Conservation (phyloP, 64 coral and sea anemone genomes). For the Montipora sp. region DNA sequence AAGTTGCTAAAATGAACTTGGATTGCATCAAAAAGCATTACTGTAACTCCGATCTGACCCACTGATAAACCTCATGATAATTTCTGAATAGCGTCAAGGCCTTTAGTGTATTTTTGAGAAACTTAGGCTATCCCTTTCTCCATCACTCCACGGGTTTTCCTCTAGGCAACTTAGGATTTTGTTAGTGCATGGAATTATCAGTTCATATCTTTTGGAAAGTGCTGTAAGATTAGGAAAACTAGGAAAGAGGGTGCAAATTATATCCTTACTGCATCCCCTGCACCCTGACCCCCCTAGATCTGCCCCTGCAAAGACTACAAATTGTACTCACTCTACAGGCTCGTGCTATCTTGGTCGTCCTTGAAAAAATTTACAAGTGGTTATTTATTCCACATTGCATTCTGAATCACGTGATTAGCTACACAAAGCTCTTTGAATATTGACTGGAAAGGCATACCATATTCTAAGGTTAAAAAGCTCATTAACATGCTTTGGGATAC, state of each 20-base stretch:
- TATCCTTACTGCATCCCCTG: neutral
- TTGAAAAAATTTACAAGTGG: too few species aligned
- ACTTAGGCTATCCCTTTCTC: conserved; percentile 49
- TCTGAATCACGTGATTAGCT: too few species aligned
- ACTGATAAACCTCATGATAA: conserved; percentile 72
- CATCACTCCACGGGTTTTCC: conserved; percentile 12
- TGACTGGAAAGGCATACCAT: too few species aligned
- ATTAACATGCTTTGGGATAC: too few species aligned
- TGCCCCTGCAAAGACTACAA: too few species aligned
- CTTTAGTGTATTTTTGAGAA: conserved; percentile 14
- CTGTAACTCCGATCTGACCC: conserved; percentile 33
- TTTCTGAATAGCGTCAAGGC: conserved; percentile 37
- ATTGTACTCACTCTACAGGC: too few species aligned
- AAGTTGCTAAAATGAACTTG: conserved; percentile 59
- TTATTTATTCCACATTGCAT: too few species aligned
- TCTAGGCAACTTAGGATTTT: conserved; percentile 10
- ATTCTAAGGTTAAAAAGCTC: too few species aligned
- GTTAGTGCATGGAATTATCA: neutral
- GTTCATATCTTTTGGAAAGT: neutral
- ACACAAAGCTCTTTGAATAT: too few species aligned
- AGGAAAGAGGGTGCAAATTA: neutral
- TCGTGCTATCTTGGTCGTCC: too few species aligned
- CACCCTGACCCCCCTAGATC: too few species aligned
- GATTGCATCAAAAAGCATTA: conserved; percentile 59
- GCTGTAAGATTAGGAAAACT: neutral